A percentile compares a stretch with the other conserved stretches of the same genome.
These are phyloP conservation scores for Cydia strobilella DNA, from an alignment of 1,140 invertebrate species.

Conservation along the genomic window DNA sequence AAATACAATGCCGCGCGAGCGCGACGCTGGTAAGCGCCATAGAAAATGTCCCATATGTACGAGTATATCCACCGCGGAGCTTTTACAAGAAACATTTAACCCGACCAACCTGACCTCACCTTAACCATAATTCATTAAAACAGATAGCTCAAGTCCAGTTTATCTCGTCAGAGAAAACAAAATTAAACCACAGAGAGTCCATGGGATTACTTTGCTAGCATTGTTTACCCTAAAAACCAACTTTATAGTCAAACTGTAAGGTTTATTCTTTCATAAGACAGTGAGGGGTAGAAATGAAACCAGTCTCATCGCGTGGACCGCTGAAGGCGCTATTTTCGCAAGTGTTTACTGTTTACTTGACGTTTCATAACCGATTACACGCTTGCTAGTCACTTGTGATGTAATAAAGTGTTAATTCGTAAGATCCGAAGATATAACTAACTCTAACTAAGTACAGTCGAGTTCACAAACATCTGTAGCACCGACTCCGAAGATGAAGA, in stretches of 20 bases:
- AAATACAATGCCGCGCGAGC: too few relatives aligned
- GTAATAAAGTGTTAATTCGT: conserved; percentile 9
- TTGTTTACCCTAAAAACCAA: background rate
- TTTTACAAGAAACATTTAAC: background rate
- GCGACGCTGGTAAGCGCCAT: too few relatives aligned
- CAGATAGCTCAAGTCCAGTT: background rate
- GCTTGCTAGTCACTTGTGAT: conserved; percentile 4
- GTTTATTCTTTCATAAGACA: background rate
- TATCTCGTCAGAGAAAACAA: background rate
- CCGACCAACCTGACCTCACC: background rate
- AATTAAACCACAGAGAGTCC: conserved; percentile 4
- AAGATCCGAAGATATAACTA: background rate
- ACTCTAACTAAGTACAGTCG: background rate
- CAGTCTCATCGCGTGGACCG: conserved; percentile 36
- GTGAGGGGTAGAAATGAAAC: conserved; percentile 35
- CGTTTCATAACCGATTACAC: conserved; percentile 34
- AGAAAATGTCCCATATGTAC: too few relatives aligned
- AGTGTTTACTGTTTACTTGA: conserved; percentile 15
- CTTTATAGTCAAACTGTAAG: background rate
- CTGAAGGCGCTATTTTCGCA: conserved; percentile 27
- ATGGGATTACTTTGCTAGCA: background rate
- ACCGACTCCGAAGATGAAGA: too few relatives aligned
- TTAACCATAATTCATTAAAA: background rate
- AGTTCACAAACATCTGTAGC: too few relatives aligned
- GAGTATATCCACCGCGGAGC: background rate